Evolutionary conservation across 2,888 invertebrate genomes (phyloP).

Genomic region (Bimastos eiseni): DNA sequence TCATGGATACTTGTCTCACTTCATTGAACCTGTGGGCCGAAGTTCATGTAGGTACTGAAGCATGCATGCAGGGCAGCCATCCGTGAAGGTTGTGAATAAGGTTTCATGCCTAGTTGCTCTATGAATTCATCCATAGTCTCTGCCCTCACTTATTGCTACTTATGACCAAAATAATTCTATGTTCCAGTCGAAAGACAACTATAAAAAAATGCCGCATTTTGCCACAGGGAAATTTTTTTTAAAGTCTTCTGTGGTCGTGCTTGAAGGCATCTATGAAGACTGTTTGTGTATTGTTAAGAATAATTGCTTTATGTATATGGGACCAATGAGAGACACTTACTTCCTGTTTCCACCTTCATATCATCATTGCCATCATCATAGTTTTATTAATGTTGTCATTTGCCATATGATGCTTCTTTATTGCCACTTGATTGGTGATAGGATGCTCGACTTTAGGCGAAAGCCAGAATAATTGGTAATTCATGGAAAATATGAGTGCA

Average conservation of each 20-base stretch:
- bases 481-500: not conserved
- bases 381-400: not conserved
- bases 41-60: not conserved
- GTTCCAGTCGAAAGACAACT: not conserved
- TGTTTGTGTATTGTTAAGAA: not conserved
- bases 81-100: too few species aligned
- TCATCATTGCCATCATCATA: not conserved
- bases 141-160: not conserved
- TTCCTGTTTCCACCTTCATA: not conserved
- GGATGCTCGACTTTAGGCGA: not conserved
- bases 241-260: not conserved
- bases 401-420: not conserved
- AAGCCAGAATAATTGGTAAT: not conserved
- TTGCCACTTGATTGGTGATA: not conserved
- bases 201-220: too few species aligned
- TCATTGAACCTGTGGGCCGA: constrained; percentile 3
- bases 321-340: too few species aligned
- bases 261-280: not conserved
- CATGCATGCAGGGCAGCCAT: not conserved
- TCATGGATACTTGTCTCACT: not conserved
- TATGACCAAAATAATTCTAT: not conserved
- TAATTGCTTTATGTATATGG: not conserved
- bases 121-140: not conserved
- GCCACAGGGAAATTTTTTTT: too few species aligned
- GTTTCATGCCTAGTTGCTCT: too few species aligned